Evolutionary conservation across 2,113 vertebrate species (phyloP).

Genomic region (Gymnobelideus leadbeateri): DNA sequence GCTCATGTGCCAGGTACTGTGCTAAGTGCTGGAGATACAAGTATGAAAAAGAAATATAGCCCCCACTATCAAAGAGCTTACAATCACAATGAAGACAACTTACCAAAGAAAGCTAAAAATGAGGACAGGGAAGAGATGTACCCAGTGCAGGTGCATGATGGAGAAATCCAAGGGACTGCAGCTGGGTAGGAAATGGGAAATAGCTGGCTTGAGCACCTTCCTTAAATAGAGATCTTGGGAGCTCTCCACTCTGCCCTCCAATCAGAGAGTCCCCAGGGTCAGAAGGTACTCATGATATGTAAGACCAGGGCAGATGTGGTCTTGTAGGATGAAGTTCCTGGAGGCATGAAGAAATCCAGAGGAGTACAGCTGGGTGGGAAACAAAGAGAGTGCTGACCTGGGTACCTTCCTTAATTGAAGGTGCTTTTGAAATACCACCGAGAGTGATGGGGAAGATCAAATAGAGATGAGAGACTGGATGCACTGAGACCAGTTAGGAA

Average conservation of each 20-base stretch:
- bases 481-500: neutral
- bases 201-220: neutral
- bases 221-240: neutral
- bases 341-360: neutral
- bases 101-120: neutral
- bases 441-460: neutral
- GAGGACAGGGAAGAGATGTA: neutral
- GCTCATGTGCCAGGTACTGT: neutral
- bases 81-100: neutral
- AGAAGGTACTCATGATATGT: neutral
- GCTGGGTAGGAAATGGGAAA: neutral
- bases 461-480: neutral
- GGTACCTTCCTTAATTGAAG: neutral
- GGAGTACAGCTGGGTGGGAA: neutral
- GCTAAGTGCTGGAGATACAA: neutral
- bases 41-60: neutral
- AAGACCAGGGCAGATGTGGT: neutral
- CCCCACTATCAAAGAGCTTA: neutral
- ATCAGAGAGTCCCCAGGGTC: neutral
- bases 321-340: too few species aligned
- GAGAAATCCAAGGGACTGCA: neutral
- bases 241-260: neutral
- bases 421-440: neutral
- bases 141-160: neutral
- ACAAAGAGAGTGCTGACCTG: neutral